A percentile compares a stretch with the other conserved stretches of the same genome.
Conservation (phyloP, 1,140 invertebrate genomes). For the Drosophila sturtevanti region DNA sequence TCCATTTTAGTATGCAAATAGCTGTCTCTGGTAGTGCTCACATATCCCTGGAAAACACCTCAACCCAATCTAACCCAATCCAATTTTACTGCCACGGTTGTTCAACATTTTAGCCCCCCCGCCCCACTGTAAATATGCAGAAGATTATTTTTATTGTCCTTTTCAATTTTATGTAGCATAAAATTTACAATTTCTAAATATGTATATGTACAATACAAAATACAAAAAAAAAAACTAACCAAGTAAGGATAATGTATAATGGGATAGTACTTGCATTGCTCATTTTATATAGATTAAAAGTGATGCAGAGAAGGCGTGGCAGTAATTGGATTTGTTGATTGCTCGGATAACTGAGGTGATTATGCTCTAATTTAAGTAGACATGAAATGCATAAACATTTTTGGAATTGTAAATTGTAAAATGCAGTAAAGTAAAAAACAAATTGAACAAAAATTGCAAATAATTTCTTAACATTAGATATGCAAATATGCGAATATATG, state of each 20-base stretch:
- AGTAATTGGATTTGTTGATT: background rate
- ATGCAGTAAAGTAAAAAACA: background rate
- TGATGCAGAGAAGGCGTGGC: background rate
- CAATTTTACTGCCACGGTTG: no score
- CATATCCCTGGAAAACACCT: slow-evolving; percentile 40
- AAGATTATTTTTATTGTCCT: slow-evolving; percentile 55
- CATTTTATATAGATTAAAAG: no score
- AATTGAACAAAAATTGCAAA: slow-evolving; percentile 8
- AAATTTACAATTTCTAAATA: slow-evolving; percentile 56
- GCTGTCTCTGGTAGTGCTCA: slow-evolving; percentile 46
- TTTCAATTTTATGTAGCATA: slow-evolving; percentile 53
- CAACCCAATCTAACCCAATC: background rate
- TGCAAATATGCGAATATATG: slow-evolving; percentile 28
- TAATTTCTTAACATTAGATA: slow-evolving; percentile 39
- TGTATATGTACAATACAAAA: slow-evolving; percentile 24
- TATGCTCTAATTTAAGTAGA: slow-evolving; percentile 33
- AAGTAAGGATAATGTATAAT: background rate
- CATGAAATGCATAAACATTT: slow-evolving; percentile 29
- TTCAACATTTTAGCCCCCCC: slow-evolving; percentile 25
- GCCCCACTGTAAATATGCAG: slow-evolving; percentile 48
- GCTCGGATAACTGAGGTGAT: slow-evolving; percentile 14
- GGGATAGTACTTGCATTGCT: background rate
- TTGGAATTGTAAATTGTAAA: slow-evolving; percentile 45
- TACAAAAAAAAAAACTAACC: background rate
- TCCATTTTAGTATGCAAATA: slow-evolving; percentile 63